These are phyloP conservation scores for Diarsia dahlii DNA, from an alignment of 2,888 invertebrate genomes.

Conservation along the genomic window DNA sequence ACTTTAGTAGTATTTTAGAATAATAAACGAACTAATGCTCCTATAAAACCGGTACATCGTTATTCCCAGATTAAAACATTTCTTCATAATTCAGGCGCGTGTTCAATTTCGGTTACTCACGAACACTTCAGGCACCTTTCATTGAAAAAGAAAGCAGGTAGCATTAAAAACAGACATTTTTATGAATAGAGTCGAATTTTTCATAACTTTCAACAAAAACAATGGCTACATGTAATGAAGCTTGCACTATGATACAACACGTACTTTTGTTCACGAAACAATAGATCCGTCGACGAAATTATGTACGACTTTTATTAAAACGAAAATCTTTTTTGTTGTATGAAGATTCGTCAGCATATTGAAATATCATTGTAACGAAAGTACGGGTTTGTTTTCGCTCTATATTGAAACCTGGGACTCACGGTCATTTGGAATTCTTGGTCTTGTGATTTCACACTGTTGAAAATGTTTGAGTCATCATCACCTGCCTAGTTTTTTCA, in stretches of 20 bases:
- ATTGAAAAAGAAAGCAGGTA: constrained; percentile 61
- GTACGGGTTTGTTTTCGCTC: constrained; percentile 76
- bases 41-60: not conserved
- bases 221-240: constrained; percentile 79
- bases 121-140: constrained; percentile 40
- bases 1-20: too few relatives aligned
- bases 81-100: not conserved
- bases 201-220: constrained; percentile 80
- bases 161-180: constrained; percentile 73
- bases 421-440: not conserved
- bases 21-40: not conserved
- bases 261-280: constrained; percentile 72
- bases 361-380: constrained; percentile 58
- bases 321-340: constrained; percentile 63
- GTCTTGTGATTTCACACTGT: not conserved
- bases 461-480: too few relatives aligned
- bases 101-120: constrained; percentile 35
- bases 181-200: constrained; percentile 76
- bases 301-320: constrained; percentile 68
- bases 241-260: constrained; percentile 77
- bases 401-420: constrained; percentile 51
- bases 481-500: too few relatives aligned
- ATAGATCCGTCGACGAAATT: constrained; percentile 67
- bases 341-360: constrained; percentile 58
- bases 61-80: constrained; percentile 12